These are phyloP conservation scores for Tortricodes alternella DNA, from an alignment of 2,888 invertebrate species.

Conservation along the genomic window DNA sequence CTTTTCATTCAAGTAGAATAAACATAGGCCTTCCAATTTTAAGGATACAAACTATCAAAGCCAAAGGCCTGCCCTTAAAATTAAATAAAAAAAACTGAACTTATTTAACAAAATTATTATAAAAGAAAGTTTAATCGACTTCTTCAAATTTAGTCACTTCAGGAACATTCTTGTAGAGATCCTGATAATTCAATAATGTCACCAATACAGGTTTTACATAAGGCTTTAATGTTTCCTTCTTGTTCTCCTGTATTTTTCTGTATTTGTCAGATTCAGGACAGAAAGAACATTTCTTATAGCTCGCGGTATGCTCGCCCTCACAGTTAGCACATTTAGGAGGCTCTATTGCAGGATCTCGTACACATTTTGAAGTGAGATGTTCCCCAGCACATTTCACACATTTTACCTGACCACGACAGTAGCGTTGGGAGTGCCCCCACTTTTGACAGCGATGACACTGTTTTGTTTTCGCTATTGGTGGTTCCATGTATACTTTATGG, in stretches of 20 bases:
- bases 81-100: background rate
- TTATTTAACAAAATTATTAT: background rate
- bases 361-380: conserved; percentile 58
- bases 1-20: no score
- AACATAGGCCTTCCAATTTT: no score
- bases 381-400: conserved; percentile 69
- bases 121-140: background rate
- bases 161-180: conserved; percentile 13
- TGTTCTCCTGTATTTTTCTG: conserved; percentile 30
- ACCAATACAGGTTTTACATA: conserved; percentile 2
- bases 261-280: conserved; percentile 43
- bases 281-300: conserved; percentile 49
- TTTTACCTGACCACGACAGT: conserved; percentile 54
- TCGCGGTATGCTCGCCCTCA: conserved; percentile 55
- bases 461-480: conserved; percentile 46
- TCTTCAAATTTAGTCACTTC: background rate
- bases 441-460: conserved; percentile 70
- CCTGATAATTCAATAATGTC: conserved; percentile 15
- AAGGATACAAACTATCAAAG: no score
- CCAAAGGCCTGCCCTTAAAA: no score
- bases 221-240: background rate
- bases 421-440: conserved; percentile 67
- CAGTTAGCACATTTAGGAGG: conserved; percentile 65
- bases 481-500: conserved; percentile 53
- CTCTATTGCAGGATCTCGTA: conserved; percentile 38